Conservation (phyloP, 2,113 vertebrate genomes). For the Corvus cornix region DNA sequence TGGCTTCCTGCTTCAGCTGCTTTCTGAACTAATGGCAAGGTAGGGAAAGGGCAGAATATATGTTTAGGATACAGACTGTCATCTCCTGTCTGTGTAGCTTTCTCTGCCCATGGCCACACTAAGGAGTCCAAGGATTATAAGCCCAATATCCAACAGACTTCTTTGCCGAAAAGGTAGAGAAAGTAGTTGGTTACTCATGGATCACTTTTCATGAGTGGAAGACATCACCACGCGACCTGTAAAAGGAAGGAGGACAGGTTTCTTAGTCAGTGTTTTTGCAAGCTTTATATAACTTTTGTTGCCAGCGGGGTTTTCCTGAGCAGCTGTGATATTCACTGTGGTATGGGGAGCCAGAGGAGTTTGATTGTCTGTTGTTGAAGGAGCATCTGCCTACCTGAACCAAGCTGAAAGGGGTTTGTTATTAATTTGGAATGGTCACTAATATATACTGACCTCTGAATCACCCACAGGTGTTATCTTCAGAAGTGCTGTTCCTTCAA, state of each 20-base stretch:
- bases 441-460: neutral
- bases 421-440: neutral
- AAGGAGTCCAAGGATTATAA: neutral
- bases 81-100: neutral
- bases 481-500: neutral
- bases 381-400: neutral
- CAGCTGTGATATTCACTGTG: no score
- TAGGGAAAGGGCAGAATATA: neutral
- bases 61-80: neutral
- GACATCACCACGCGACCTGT: neutral
- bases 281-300: neutral
- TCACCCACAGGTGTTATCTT: neutral
- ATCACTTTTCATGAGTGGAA: neutral
- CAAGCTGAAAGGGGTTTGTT: neutral
- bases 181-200: neutral
- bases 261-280: neutral
- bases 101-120: neutral
- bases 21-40: neutral
- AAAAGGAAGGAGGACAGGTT: neutral
- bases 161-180: neutral
- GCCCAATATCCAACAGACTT: neutral
- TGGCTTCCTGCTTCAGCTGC: neutral
- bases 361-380: neutral
- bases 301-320: fast-evolving
- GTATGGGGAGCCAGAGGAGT: neutral